Evolutionary conservation across 2,113 vertebrate genomes (phyloP).

Genomic region (Nanorana parkeri): DNA sequence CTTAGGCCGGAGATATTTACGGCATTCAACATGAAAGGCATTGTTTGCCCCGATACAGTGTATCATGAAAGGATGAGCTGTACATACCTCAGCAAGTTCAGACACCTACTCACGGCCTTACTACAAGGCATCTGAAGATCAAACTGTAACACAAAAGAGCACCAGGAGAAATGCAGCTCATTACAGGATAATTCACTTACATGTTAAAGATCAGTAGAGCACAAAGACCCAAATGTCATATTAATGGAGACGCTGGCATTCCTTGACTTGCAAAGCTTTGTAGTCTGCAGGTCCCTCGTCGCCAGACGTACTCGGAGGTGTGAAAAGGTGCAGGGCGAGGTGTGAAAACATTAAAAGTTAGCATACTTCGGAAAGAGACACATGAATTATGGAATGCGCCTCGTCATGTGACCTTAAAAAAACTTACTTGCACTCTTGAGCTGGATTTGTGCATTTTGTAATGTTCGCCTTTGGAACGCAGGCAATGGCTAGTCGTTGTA

Average conservation of each 20-base stretch:
- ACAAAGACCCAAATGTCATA: constrained; percentile 29
- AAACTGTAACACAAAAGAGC: constrained; percentile 35
- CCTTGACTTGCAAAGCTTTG: neutral
- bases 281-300: neutral
- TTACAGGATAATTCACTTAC: neutral
- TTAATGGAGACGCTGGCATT: constrained; percentile 14
- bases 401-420: neutral
- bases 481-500: too few species aligned
- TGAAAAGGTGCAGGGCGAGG: neutral
- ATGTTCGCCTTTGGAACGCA: too few species aligned
- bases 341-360: constrained; percentile 11
- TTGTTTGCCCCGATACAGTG: constrained; percentile 22
- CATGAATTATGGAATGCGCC: neutral
- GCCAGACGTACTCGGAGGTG: constrained; percentile 15
- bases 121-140: constrained; percentile 33
- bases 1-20: constrained; percentile 1
- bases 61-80: constrained; percentile 29
- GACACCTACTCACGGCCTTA: constrained; percentile 16
- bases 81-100: constrained; percentile 10
- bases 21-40: constrained; percentile 31
- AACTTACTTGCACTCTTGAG: too few species aligned
- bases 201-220: constrained; percentile 19
- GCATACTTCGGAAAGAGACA: neutral
- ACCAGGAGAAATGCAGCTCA: constrained; percentile 5
- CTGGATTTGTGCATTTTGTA: too few species aligned